Evolutionary conservation across 2,113 vertebrate species (phyloP).

Genomic region (Larimichthys polyactis): DNA sequence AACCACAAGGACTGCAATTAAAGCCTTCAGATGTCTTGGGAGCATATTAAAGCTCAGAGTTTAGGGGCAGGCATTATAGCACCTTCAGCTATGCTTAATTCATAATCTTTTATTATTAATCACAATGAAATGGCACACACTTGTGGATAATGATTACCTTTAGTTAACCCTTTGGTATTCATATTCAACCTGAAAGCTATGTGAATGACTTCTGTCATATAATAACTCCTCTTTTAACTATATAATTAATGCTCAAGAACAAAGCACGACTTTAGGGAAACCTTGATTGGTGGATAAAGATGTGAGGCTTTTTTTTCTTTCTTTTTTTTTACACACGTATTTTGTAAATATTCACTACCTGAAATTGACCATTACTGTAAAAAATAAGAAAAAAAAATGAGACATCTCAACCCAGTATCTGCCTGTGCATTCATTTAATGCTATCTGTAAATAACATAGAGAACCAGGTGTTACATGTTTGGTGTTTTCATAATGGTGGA

Average conservation of each 20-base stretch:
- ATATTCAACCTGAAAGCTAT: constrained; percentile 41
- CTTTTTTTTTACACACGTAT: too few species aligned
- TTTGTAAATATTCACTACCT: too few species aligned
- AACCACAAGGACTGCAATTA: constrained; percentile 77
- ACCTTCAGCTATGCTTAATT: constrained; percentile 69
- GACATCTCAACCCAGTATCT: too few species aligned
- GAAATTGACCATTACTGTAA: too few species aligned
- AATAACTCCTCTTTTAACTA: neutral
- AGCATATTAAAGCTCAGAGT: constrained; percentile 65
- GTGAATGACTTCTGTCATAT: constrained; percentile 10
- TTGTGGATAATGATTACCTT: constrained; percentile 62
- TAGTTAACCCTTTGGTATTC: constrained; percentile 49
- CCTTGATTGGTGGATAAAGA: too few species aligned
- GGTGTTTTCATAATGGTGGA: too few species aligned
- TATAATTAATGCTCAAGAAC: constrained; percentile 5
- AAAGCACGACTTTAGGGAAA: neutral
- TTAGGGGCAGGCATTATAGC: constrained; percentile 52
- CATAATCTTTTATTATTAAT: constrained; percentile 57
- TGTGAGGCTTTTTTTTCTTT: too few species aligned
- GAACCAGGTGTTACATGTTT: too few species aligned
- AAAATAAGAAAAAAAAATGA: too few species aligned
- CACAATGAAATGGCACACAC: constrained; percentile 58
- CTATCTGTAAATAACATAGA: too few species aligned
- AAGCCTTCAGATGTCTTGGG: constrained; percentile 58
- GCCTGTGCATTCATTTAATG: too few species aligned